A percentile compares a stretch with the other conserved stretches of the same genome.
Evolutionary conservation across 2,797 vertebrate genomes (phyloP).

Genomic region (Alauda arvensis): DNA sequence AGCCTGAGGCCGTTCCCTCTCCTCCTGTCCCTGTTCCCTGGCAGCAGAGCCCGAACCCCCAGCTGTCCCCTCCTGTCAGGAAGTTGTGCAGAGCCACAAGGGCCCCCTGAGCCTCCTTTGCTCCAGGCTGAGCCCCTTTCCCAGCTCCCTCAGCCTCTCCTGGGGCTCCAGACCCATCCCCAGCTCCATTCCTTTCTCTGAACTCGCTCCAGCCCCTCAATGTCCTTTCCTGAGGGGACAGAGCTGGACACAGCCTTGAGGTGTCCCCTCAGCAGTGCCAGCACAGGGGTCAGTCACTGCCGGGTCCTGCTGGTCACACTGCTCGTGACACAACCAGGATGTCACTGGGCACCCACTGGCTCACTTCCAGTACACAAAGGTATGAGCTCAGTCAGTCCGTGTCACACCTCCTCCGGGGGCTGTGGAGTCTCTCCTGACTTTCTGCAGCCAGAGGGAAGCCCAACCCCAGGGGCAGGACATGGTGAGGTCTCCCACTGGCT

Average conservation of each 20-base stretch:
- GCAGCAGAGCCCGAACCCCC: fast-evolving
- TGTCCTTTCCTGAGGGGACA: too few relatives aligned
- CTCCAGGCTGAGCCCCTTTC: neutral
- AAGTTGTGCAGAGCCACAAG: fast-evolving
- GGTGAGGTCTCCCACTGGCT: fast-evolving
- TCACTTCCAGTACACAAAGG: too few relatives aligned
- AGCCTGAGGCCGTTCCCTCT: fast-evolving
- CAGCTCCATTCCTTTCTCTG: neutral
- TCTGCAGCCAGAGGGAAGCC: neutral
- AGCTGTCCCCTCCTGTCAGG: neutral
- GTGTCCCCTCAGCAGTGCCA: neutral
- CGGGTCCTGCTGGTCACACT: neutral
- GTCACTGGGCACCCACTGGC: neutral
- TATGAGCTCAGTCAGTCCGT: fast-evolving
- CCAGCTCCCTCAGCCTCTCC: neutral
- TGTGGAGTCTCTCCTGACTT: too few relatives aligned
- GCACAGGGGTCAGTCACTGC: neutral
- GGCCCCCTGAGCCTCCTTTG: neutral
- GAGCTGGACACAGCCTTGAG: neutral
- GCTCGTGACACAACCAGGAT: neutral
- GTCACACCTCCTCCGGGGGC: fast-evolving
- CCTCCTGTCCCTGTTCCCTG: neutral
- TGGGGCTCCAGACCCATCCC: neutral
- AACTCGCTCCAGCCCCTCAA: fast-evolving
- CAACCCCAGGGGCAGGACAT: fast-evolving